Evolutionary conservation across 2,888 invertebrate species (phyloP).

Genomic region (Archaeoteleia sp.): DNA sequence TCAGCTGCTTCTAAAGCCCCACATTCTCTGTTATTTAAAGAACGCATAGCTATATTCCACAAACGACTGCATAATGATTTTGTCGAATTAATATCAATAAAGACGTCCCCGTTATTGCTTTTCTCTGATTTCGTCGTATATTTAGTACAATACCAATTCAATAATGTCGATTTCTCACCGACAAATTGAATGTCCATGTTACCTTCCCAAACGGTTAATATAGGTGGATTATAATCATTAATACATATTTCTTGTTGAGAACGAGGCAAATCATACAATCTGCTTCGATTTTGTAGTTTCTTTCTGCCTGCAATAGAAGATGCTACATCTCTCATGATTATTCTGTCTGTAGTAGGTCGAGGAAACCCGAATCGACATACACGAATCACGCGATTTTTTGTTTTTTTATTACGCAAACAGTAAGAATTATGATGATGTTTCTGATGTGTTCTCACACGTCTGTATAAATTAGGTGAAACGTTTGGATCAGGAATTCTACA

Average conservation of each 20-base stretch:
- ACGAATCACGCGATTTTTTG: too few relatives aligned
- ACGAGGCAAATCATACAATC: constrained; percentile 63
- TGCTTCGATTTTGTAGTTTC: constrained; percentile 54
- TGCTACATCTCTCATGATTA: constrained; percentile 46
- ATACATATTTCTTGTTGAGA: constrained; percentile 45
- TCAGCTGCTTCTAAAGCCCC: constrained; percentile 45
- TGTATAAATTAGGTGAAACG: constrained; percentile 57
- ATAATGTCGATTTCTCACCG: constrained; percentile 58
- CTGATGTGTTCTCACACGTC: constrained; percentile 59
- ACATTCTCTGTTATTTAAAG: constrained; percentile 42
- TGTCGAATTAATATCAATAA: constrained; percentile 60
- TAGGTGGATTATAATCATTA: constrained; percentile 58
- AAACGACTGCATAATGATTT: constrained; percentile 59
- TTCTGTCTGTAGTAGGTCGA: constrained; percentile 37
- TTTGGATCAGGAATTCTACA: constrained; percentile 57
- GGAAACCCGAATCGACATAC: constrained; percentile 59
- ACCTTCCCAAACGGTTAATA: constrained; percentile 61
- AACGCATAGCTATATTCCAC: constrained; percentile 48
- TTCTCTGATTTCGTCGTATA: constrained; percentile 63
- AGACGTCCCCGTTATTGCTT: constrained; percentile 51
- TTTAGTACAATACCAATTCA: constrained; percentile 62
- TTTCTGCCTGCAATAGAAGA: constrained; percentile 56
- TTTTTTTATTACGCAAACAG: constrained; percentile 49
- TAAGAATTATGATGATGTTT: constrained; percentile 61
- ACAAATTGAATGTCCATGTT: constrained; percentile 64